Percentiles rank a stretch among this genome's conserved stretches.
Evolutionary conservation across 2,797 vertebrate species (phyloP).

Genomic region (Esox masquinongy): DNA sequence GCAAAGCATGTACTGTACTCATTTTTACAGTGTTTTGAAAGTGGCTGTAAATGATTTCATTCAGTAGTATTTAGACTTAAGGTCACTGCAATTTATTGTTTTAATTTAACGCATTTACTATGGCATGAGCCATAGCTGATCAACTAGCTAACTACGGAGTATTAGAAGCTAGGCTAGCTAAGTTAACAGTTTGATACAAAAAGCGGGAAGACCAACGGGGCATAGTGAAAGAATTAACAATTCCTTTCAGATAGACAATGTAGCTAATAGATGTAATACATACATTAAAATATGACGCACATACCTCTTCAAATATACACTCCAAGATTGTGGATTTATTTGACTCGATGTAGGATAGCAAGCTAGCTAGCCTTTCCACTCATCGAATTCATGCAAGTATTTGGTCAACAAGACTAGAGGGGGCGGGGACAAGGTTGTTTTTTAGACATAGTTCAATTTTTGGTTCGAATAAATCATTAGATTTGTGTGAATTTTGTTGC

Average conservation of each 20-base stretch:
- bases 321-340: slow-evolving; percentile 34
- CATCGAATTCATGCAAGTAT: slow-evolving; percentile 75
- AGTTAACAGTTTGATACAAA: slow-evolving; percentile 43
- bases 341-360: slow-evolving; percentile 28
- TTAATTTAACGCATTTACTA: background rate
- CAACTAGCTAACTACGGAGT: background rate
- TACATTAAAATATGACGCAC: slow-evolving; percentile 18
- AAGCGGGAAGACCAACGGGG: slow-evolving; percentile 70
- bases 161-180: slow-evolving; percentile 33
- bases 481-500: background rate
- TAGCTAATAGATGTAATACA: background rate
- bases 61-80: background rate
- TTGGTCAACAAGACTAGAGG: slow-evolving; percentile 62
- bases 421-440: slow-evolving; percentile 70
- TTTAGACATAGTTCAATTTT: background rate
- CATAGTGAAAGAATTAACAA: slow-evolving; percentile 12
- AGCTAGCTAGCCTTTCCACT: slow-evolving; percentile 51
- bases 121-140: background rate
- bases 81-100: background rate
- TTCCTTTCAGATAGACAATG: background rate
- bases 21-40: background rate
- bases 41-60: background rate
- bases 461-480: background rate
- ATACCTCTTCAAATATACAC: slow-evolving; percentile 60
- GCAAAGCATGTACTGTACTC: background rate